Percentiles rank a stretch among this genome's conserved stretches.
These are phyloP conservation scores for Neosilurus hyrtlii DNA, from an alignment of 2,797 vertebrate genomes.

Conservation along the genomic window DNA sequence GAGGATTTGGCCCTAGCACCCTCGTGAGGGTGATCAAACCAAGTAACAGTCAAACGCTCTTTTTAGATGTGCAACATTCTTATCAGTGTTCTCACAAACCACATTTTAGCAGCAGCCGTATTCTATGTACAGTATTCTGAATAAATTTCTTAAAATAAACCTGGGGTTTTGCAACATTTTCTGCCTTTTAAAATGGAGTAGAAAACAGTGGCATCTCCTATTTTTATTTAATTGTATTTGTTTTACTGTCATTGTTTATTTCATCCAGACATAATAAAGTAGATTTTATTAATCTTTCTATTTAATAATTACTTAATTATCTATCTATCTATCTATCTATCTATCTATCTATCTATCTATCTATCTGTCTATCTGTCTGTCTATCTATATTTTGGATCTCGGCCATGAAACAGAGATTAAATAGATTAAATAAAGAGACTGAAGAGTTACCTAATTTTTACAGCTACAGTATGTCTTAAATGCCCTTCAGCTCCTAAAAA, in stretches of 20 bases:
- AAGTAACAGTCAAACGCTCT: neutral
- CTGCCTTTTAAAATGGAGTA: constrained; percentile 4
- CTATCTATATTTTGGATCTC: neutral
- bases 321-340: too few relatives aligned
- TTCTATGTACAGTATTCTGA: too few relatives aligned
- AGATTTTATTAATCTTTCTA: too few relatives aligned
- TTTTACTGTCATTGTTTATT: neutral
- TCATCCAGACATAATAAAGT: neutral
- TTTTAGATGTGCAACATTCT: neutral
- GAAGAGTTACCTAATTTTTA: neutral
- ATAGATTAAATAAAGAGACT: too few relatives aligned
- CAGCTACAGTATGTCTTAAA: neutral
- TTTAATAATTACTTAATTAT: too few relatives aligned
- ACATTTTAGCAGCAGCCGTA: neutral
- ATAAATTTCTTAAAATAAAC: constrained; percentile 3
- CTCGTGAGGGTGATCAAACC: neutral
- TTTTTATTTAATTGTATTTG: neutral
- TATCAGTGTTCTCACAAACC: neutral
- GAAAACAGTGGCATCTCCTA: neutral
- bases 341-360: neutral
- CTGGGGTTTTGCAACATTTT: neutral
- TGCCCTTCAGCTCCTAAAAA: neutral
- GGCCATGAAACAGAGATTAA: neutral
- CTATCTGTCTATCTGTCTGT: neutral
- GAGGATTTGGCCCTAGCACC: neutral